A percentile compares a stretch with the other conserved stretches of the same genome.
Conservation (phyloP, 2,888 invertebrate genomes). For the Apodemia duryi region DNA sequence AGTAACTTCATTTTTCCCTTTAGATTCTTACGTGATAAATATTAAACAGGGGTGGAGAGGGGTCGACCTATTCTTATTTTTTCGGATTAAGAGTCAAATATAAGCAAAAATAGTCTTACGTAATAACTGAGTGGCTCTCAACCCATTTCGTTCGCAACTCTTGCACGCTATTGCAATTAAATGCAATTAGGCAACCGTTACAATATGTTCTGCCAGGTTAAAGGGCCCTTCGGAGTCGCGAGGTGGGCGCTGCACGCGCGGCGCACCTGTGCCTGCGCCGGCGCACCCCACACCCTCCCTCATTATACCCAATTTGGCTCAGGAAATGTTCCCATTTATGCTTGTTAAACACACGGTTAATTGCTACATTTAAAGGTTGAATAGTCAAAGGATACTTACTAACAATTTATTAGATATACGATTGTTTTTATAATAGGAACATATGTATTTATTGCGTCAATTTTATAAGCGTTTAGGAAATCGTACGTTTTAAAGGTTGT, state of each 20-base stretch:
- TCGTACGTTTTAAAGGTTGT: no score
- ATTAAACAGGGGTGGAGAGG: no score
- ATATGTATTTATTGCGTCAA: not conserved
- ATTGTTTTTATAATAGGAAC: constrained; percentile 19
- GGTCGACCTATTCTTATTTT: no score
- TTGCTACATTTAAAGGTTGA: constrained; percentile 50
- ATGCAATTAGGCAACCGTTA: constrained; percentile 49
- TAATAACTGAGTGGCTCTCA: no score
- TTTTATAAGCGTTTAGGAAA: not conserved
- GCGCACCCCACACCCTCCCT: constrained; percentile 55
- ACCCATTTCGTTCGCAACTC: no score
- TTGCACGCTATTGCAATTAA: constrained; percentile 47
- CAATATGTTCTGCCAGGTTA: constrained; percentile 35
- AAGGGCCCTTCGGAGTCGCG: constrained; percentile 20
- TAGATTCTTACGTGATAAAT: no score
- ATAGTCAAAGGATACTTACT: constrained; percentile 29
- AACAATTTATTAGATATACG: constrained; percentile 25
- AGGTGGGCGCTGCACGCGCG: constrained; percentile 47
- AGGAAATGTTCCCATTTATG: constrained; percentile 65
- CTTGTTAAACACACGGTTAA: constrained; percentile 58
- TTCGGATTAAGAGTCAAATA: no score
- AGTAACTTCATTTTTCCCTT: no score
- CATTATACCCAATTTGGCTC: constrained; percentile 67
- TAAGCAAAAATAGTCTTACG: no score
- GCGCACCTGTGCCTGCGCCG: constrained; percentile 54